Conservation (phyloP, 2,888 invertebrate species). For the Mycogona germanica region DNA sequence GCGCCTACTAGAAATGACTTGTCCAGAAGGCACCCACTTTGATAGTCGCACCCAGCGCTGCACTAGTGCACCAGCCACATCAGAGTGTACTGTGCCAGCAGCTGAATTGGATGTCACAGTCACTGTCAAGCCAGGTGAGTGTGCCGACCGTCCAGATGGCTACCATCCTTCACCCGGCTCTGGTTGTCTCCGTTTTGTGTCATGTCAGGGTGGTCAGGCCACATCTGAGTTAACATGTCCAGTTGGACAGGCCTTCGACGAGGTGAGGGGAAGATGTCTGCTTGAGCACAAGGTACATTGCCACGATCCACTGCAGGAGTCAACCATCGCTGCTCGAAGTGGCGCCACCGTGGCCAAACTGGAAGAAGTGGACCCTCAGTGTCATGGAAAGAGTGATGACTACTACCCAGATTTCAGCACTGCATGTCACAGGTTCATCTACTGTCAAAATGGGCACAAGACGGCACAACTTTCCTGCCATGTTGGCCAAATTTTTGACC, state of each 20-base stretch:
- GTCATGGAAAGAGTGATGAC: constrained; percentile 22
- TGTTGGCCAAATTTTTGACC: constrained; percentile 20
- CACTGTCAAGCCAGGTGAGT: neutral
- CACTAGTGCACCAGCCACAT: no score
- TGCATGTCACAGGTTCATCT: constrained; percentile 20
- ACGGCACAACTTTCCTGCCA: constrained; percentile 20
- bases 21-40: constrained; percentile 2
- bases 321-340: no score
- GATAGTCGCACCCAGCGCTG: neutral
- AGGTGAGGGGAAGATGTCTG: neutral
- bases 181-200: neutral
- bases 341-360: no score
- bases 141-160: neutral
- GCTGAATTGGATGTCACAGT: neutral
- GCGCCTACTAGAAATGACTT: neutral
- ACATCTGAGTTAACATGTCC: neutral
- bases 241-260: neutral
- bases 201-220: neutral
- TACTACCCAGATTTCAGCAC: constrained; percentile 23
- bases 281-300: neutral
- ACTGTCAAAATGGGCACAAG: constrained; percentile 17
- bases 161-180: neutral
- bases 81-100: neutral
- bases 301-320: no score
- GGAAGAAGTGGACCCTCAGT: no score